Evolutionary conservation across 2,888 invertebrate genomes (phyloP).

Genomic region (Amphipoea lucens): DNA sequence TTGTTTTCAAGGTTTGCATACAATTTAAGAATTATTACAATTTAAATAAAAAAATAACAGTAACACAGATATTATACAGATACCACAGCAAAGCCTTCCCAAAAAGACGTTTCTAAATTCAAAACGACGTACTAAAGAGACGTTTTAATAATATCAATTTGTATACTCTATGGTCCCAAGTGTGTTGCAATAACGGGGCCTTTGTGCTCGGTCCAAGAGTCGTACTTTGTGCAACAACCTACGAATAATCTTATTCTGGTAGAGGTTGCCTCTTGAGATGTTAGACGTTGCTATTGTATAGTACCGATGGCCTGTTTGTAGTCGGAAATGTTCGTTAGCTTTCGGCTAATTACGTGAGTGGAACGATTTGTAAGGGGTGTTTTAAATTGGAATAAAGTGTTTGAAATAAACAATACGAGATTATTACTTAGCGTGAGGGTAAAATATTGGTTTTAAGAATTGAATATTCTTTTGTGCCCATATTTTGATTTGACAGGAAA

Average conservation of each 20-base stretch:
- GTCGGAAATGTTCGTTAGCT: conserved; percentile 12
- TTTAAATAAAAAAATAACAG: not conserved
- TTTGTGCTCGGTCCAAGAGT: conserved; percentile 69
- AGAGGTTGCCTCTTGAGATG: conserved; percentile 57
- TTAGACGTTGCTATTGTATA: conserved; percentile 40
- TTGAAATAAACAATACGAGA: not conserved
- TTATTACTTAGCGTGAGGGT: not conserved
- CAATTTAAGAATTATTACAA: not conserved
- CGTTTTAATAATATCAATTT: conserved; percentile 65
- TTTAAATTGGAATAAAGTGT: not conserved
- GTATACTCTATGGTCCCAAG: conserved; percentile 47
- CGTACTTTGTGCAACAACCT: conserved; percentile 68
- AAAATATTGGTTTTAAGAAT: not conserved
- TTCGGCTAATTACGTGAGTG: conserved; percentile 24
- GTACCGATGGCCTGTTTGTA: conserved; percentile 31
- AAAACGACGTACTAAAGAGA: conserved; percentile 41
- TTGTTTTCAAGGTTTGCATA: too few species aligned
- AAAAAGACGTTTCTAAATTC: conserved; percentile 1
- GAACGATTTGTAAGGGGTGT: not conserved
- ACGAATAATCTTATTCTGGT: conserved; percentile 76
- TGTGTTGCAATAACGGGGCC: conserved; percentile 58
- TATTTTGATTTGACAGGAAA: too few species aligned
- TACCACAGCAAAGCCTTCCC: not conserved
- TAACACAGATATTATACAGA: too few species aligned
- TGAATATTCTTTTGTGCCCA: not conserved